These are phyloP conservation scores for Ptychochromis oligacanthus DNA, from an alignment of 2,113 vertebrate species.

Conservation along the genomic window DNA sequence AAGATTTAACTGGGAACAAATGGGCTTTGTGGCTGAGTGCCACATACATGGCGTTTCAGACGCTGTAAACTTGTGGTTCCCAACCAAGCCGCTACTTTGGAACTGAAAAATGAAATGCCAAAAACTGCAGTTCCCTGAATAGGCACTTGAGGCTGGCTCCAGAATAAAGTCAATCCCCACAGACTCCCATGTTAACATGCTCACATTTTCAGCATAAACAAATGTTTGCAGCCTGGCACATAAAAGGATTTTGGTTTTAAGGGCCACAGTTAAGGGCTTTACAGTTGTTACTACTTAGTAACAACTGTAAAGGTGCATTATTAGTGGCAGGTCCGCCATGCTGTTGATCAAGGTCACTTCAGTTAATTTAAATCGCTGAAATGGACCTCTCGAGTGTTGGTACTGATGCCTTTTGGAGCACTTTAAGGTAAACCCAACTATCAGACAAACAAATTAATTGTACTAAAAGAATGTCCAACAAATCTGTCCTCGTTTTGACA, in stretches of 20 bases:
- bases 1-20: background rate
- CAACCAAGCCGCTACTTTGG: background rate
- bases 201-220: background rate
- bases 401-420: background rate
- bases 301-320: too few relatives aligned
- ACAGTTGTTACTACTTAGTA: too few relatives aligned
- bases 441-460: background rate
- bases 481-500: background rate
- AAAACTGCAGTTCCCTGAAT: slow-evolving; percentile 4
- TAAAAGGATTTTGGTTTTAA: background rate
- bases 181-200: background rate
- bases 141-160: background rate
- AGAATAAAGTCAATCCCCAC: background rate
- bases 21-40: background rate
- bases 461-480: background rate
- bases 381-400: background rate
- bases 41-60: background rate
- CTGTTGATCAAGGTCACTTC: background rate
- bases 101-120: background rate
- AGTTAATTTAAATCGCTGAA: background rate
- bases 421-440: background rate
- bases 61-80: background rate
- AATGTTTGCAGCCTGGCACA: background rate
- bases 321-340: too few relatives aligned
- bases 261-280: too few relatives aligned